Percentiles rank a stretch among this genome's conserved stretches.
phyloP scores from a whole-genome alignment of 1,140 invertebrate genomes.

The Neelides sp. region DNA sequence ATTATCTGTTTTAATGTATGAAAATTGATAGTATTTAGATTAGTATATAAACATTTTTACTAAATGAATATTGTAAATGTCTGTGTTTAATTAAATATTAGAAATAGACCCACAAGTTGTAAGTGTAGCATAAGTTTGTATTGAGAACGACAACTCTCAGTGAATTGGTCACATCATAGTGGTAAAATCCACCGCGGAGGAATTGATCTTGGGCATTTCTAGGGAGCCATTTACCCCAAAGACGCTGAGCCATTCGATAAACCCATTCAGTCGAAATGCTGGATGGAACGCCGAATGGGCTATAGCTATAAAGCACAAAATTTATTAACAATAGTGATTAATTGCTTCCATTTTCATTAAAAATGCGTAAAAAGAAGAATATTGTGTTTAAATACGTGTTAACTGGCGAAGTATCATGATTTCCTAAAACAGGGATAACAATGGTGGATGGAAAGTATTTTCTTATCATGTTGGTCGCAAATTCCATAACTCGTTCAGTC shows the following conservation, averaged over 20 bases:
- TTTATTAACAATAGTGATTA: neutral
- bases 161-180: constrained; percentile 37
- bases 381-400: constrained; percentile 36
- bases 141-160: constrained; percentile 45
- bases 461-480: constrained; percentile 38
- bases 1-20: too few species aligned
- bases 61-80: too few species aligned
- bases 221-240: constrained; percentile 36
- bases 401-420: constrained; percentile 49
- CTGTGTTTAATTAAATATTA: too few species aligned
- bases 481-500: constrained; percentile 39
- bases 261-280: constrained; percentile 34
- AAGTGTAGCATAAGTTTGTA: constrained; percentile 42
- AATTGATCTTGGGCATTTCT: constrained; percentile 35
- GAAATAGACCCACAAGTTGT: constrained; percentile 37
- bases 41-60: too few species aligned
- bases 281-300: constrained; percentile 23
- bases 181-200: constrained; percentile 42
- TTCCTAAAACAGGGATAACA: constrained; percentile 48
- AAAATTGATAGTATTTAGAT: too few species aligned
- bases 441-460: constrained; percentile 44
- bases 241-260: constrained; percentile 34
- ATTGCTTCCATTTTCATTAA: neutral
- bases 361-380: neutral
- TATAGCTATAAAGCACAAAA: constrained; percentile 17